Percentiles rank a stretch among this genome's conserved stretches.
phyloP scores from a whole-genome alignment of 2,888 invertebrate genomes.

The Lottia gigantea region DNA sequence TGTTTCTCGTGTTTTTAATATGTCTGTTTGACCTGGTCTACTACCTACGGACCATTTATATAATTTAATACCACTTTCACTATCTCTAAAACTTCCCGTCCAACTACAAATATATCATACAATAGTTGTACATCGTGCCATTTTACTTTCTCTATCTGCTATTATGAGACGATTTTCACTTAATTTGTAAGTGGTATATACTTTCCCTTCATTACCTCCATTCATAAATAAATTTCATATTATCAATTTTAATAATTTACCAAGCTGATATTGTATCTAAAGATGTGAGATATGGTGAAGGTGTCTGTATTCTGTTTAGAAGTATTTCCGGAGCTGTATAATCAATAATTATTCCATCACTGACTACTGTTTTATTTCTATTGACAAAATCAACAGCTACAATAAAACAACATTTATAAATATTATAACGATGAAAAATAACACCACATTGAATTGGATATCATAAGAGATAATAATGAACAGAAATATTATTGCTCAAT shows the following conservation, averaged over 20 bases:
- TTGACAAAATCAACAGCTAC: constrained; percentile 20
- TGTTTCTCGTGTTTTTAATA: constrained; percentile 10
- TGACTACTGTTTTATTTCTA: constrained; percentile 10
- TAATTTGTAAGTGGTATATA: too few species aligned
- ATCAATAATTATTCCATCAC: constrained; percentile 15
- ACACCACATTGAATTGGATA: too few species aligned
- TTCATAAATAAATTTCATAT: too few species aligned
- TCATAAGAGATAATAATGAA: too few species aligned
- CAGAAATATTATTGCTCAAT: too few species aligned
- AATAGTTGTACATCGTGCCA: neutral
- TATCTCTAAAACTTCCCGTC: constrained; percentile 25
- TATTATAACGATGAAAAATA: too few species aligned
- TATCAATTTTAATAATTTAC: neutral
- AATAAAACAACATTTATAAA: neutral
- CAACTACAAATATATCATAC: constrained; percentile 22
- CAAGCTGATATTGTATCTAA: neutral
- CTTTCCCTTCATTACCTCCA: too few species aligned
- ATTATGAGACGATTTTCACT: too few species aligned
- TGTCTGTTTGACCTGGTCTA: constrained; percentile 26
- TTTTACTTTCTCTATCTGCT: too few species aligned
- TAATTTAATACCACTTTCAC: constrained; percentile 24
- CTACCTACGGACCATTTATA: constrained; percentile 26
- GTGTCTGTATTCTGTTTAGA: neutral
- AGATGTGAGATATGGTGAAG: constrained; percentile 10
- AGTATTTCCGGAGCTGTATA: neutral